phyloP scores from a whole-genome alignment of 2,113 vertebrate species.

The Rhynchopsitta pachyrhyncha region DNA sequence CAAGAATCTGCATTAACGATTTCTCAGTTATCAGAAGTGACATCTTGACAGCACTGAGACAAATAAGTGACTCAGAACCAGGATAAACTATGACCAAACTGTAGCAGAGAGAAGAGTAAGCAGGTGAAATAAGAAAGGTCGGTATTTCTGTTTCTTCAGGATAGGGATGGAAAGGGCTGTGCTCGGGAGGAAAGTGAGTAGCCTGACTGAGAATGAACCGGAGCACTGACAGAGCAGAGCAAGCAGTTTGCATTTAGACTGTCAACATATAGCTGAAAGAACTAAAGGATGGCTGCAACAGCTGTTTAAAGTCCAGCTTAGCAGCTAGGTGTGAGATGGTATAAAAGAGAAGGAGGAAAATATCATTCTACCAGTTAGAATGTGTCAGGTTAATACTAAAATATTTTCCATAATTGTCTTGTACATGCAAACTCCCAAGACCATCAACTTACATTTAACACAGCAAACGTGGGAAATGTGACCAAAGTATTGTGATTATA shows the following conservation, averaged over 20 bases:
- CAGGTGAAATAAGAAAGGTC: neutral
- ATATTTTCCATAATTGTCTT: neutral
- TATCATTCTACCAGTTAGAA: neutral
- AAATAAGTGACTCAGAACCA: neutral
- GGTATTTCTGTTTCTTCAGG: neutral
- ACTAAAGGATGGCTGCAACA: neutral
- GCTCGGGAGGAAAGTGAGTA: neutral
- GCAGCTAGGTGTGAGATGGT: neutral
- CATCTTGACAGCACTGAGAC: rapidly evolving
- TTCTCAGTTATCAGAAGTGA: neutral
- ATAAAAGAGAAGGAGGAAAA: neutral
- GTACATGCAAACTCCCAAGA: neutral
- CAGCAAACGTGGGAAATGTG: neutral
- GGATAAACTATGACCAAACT: neutral
- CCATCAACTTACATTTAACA: neutral
- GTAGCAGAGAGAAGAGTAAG: neutral
- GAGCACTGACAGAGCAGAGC: neutral
- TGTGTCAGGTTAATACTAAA: neutral
- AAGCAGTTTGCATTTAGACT: neutral
- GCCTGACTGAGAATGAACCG: neutral
- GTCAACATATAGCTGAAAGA: neutral
- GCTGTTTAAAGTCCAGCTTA: neutral
- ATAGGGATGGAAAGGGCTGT: neutral
- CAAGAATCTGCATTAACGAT: neutral
- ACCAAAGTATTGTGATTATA: neutral